A percentile compares a stretch with the other conserved stretches of the same genome.
Conservation (phyloP, 2,888 invertebrate species). For the Lacanobia oleracea region DNA sequence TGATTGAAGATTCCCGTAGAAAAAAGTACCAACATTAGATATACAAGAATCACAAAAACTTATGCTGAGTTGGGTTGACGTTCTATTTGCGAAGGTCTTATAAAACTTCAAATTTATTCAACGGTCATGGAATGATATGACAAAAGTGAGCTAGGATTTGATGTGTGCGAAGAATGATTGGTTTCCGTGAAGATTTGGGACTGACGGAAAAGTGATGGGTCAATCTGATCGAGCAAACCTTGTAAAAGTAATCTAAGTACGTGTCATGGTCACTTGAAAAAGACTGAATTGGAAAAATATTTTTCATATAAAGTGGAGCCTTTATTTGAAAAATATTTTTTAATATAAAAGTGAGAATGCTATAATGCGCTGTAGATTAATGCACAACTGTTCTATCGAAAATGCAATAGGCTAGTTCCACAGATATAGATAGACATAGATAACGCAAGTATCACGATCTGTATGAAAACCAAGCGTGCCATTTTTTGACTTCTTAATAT, state of each 20-base stretch:
- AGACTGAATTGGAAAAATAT: neutral
- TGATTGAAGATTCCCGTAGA: neutral
- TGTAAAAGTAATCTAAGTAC: neutral
- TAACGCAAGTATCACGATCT: no score
- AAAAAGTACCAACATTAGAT: slow-evolving; percentile 6
- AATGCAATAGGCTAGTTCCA: no score
- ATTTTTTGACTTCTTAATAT: no score
- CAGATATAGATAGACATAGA: no score
- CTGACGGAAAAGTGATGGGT: slow-evolving; percentile 35
- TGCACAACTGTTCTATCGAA: no score
- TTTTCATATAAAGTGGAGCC: no score
- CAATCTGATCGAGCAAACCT: slow-evolving; percentile 14
- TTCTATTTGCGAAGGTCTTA: slow-evolving; percentile 63
- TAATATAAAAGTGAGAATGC: no score
- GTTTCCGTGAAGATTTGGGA: slow-evolving; percentile 30
- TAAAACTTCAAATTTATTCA: slow-evolving; percentile 59
- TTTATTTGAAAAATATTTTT: neutral
- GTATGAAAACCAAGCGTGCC: no score
- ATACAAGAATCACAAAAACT: slow-evolving; percentile 51
- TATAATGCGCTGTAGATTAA: no score
- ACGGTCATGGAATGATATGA: slow-evolving; percentile 54
- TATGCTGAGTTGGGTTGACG: slow-evolving; percentile 62
- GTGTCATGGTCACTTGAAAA: neutral
- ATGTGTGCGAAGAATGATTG: slow-evolving; percentile 46
- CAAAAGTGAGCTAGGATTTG: slow-evolving; percentile 49